A percentile compares a stretch with the other conserved stretches of the same genome.
These are phyloP conservation scores for Tyrophagus putrescentiae DNA, from an alignment of 1,140 invertebrate species.

Conservation along the genomic window DNA sequence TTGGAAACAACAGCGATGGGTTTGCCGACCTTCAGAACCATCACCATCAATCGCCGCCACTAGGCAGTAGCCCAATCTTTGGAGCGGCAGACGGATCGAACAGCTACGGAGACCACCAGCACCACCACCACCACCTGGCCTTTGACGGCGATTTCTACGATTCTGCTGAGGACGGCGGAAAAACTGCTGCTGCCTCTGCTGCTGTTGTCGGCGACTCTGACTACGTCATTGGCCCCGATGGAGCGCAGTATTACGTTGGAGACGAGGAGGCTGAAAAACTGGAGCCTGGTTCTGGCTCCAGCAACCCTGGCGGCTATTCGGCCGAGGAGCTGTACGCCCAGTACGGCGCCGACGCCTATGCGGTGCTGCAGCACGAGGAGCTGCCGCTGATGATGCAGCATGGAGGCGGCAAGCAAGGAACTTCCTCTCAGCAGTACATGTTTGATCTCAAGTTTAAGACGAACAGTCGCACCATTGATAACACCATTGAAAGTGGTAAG, in stretches of 20 bases:
- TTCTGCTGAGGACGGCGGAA: background rate
- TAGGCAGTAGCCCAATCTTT: too few relatives aligned
- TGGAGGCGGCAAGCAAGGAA: too few relatives aligned
- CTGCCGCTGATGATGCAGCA: too few relatives aligned
- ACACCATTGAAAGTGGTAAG: background rate
- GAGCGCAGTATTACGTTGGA: background rate
- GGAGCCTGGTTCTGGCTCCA: background rate
- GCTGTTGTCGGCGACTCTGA: background rate
- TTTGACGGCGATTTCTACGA: background rate
- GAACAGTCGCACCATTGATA: background rate
- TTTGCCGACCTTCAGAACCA: too few relatives aligned
- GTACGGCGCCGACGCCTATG: background rate
- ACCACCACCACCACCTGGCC: background rate
- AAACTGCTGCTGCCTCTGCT: background rate
- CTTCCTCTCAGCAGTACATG: too few relatives aligned
- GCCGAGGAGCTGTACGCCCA: background rate
- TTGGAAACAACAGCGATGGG: too few relatives aligned
- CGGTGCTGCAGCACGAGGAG: too few relatives aligned
- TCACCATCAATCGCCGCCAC: too few relatives aligned
- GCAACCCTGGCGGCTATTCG: background rate
- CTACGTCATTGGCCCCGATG: background rate
- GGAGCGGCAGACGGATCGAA: background rate
- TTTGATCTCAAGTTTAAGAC: constrained; percentile 8
- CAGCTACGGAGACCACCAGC: background rate
- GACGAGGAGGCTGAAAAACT: background rate